Conservation (phyloP, 2,888 invertebrate species). For the Microchrysa polita region DNA sequence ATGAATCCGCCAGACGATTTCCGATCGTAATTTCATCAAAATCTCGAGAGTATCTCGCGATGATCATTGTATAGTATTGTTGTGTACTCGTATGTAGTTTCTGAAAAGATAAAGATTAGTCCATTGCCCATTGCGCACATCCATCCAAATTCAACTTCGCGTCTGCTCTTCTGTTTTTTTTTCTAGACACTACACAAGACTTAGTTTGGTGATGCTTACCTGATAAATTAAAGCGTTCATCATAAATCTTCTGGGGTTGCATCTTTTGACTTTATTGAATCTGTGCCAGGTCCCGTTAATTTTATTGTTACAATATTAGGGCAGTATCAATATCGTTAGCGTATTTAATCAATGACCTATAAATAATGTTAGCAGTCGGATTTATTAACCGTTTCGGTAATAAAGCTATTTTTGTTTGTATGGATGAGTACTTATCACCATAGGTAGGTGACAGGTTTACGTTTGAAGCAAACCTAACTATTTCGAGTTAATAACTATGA, state of each 20-base stretch:
- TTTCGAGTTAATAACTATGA: no score
- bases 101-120: slow-evolving; percentile 3
- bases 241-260: slow-evolving; percentile 1
- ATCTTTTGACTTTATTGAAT: slow-evolving; percentile 5
- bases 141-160: no score
- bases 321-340: slow-evolving; percentile 2
- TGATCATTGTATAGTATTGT: no score
- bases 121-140: no score
- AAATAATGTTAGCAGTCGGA: no score
- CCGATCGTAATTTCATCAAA: slow-evolving; percentile 11
- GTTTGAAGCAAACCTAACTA: no score
- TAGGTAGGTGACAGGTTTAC: no score
- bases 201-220: slow-evolving; percentile 5
- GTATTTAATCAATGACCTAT: neutral
- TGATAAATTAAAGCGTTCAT: slow-evolving; percentile 9
- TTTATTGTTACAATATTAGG: neutral
- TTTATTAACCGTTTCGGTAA: no score
- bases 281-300: neutral
- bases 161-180: neutral
- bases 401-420: no score
- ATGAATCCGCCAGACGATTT: neutral
- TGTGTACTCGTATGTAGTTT: no score
- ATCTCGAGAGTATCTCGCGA: neutral
- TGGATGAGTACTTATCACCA: no score
- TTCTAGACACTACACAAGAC: neutral